Evolutionary conservation across 2,888 invertebrate genomes (phyloP).

Genomic region (Erebia palarica): DNA sequence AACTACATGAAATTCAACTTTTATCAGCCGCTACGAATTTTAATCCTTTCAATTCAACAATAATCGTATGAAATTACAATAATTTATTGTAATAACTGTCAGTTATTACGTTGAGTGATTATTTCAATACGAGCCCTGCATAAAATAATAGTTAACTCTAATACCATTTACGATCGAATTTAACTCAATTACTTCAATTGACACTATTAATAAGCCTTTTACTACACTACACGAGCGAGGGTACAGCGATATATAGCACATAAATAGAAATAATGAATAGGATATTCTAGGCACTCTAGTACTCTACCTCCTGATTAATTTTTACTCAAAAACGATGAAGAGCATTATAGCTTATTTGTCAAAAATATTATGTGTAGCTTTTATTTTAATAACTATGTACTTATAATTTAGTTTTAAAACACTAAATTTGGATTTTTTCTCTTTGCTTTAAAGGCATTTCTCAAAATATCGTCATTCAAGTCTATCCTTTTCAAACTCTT

Average conservation of each 20-base stretch:
- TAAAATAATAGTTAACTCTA: slow-evolving; percentile 31
- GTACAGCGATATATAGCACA: not conserved
- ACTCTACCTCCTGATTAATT: too few relatives aligned
- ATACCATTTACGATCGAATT: slow-evolving; percentile 31
- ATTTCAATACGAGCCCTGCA: slow-evolving; percentile 16
- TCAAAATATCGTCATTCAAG: too few relatives aligned
- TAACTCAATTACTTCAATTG: slow-evolving; percentile 32
- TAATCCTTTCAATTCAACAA: not conserved
- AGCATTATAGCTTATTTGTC: too few relatives aligned
- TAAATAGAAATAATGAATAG: too few relatives aligned
- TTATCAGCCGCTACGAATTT: not conserved
- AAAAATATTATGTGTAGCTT: too few relatives aligned
- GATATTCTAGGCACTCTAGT: too few relatives aligned
- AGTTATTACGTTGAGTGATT: slow-evolving; percentile 19
- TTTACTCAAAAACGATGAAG: too few relatives aligned
- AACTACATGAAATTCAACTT: not conserved
- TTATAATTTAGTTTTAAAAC: too few relatives aligned
- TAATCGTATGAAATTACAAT: not conserved
- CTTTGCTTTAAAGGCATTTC: too few relatives aligned
- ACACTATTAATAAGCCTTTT: slow-evolving; percentile 6
- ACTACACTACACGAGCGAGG: not conserved
- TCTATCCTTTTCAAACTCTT: too few relatives aligned
- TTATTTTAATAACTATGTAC: too few relatives aligned
- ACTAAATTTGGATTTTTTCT: too few relatives aligned
- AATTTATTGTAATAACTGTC: slow-evolving; percentile 1